Evolutionary conservation across 2,113 vertebrate species (phyloP).

Genomic region (Lamprologus tigripictilis): DNA sequence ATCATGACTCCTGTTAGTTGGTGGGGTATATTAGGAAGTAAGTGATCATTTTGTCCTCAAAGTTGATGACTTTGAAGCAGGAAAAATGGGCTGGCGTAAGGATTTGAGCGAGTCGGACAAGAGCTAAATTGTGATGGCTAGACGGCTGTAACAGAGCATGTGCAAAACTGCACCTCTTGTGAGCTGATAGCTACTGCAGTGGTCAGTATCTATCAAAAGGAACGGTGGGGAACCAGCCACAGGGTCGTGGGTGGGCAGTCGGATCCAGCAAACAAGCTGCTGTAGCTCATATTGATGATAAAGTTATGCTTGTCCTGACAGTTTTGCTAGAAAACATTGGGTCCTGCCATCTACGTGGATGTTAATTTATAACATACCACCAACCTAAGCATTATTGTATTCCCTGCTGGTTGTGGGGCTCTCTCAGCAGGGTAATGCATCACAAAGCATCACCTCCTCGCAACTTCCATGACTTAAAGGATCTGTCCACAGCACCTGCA

Average conservation of each 20-base stretch:
- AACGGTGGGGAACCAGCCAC: neutral
- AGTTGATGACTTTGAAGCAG: neutral
- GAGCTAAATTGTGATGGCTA: neutral
- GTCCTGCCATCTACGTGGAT: neutral
- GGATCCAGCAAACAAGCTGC: neutral
- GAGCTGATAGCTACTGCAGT: neutral
- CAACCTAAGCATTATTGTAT: neutral
- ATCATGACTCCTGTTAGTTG: neutral
- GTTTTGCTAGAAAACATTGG: neutral
- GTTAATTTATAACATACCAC: neutral
- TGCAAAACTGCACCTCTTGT: neutral
- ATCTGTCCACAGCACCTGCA: neutral
- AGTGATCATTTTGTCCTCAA: neutral
- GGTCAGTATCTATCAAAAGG: neutral
- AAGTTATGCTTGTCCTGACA: neutral
- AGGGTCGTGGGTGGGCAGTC: neutral
- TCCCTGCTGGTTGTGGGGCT: neutral
- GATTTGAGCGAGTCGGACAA: neutral
- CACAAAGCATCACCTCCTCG: neutral
- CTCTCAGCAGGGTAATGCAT: neutral
- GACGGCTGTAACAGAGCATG: neutral
- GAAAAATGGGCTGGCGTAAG: neutral
- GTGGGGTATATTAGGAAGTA: neutral
- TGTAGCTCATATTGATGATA: neutral
- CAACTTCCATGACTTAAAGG: neutral